Percentiles rank a stretch among this genome's conserved stretches.
These are phyloP conservation scores for Archilochus colubris DNA, from an alignment of 2,113 vertebrate genomes.

Conservation along the genomic window DNA sequence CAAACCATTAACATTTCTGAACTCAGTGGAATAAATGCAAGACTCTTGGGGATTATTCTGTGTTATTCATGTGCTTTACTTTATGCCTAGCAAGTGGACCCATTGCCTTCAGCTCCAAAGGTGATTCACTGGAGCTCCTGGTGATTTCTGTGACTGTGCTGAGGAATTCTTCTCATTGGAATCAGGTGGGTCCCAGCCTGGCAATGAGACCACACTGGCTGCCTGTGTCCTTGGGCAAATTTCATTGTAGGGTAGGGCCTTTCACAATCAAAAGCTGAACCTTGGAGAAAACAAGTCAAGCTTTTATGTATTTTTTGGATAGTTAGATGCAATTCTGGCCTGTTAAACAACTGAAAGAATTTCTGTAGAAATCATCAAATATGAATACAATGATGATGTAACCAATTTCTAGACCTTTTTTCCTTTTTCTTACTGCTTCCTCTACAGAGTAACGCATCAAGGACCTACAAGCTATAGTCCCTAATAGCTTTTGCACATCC, in stretches of 20 bases:
- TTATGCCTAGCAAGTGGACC: background rate
- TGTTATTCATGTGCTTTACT: background rate
- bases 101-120: background rate
- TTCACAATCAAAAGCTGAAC: background rate
- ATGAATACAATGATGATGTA: background rate
- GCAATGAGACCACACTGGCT: accelerated
- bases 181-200: accelerated
- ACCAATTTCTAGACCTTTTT: background rate
- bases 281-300: background rate
- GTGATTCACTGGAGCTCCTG: background rate
- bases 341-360: background rate
- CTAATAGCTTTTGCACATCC: background rate
- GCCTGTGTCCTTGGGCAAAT: background rate
- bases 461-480: background rate
- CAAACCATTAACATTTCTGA: background rate
- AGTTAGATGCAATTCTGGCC: background rate
- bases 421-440: background rate
- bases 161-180: background rate
- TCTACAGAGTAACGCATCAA: background rate
- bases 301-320: background rate
- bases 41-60: background rate
- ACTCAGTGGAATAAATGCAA: background rate
- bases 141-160: background rate
- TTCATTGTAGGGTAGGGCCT: background rate
- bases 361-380: background rate